Evolutionary conservation across 2,113 vertebrate genomes (phyloP), one percentile per base, ranked within the genome.

Genomic region (Grus americana): DNA sequence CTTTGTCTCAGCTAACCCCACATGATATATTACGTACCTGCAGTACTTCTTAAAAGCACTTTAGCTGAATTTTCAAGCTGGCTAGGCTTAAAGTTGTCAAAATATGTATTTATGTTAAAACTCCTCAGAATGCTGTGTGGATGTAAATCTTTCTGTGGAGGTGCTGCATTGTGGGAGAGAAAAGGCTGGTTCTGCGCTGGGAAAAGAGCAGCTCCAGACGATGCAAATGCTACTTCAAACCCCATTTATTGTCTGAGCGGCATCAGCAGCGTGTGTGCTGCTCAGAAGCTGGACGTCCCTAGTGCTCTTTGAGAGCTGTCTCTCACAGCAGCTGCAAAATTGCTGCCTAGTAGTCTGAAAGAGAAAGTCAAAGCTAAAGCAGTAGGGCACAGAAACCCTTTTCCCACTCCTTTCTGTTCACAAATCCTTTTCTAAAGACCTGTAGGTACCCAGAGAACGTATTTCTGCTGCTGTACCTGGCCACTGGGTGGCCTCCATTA

Each of bases 11-110:
- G 40, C 81, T 95, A 93, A 93, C 84, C 29, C 74, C 82, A 22
- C 75, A 52, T 93, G 92, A 96, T 91, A 3, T 26, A 90, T 95
- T 82, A 49, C 29, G 42, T 57, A 85, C 85, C 66, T 52, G 61
- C 27, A 79, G 40, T n/a, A 61, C 40, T 75, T 81, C 63, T 70
- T 91, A 82, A 90, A 95, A 90, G 91, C 95, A 93, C 84, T 97
- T 92, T 34, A 65, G 66, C 66, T 5, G 1, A 89, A 49, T 93
- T 90, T 85, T 92, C 84, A 85, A 75, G 62, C 70, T 70, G 89
- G 5, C 62, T 58, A 5, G 66, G 80, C 89, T 93, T 94, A 95
- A 87, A 87, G 78, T 73, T 95, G 89, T 93, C 92, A 79, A 92
- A 95, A 75, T 81, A 73, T 0, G 6, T 89, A 91, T 95, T 92